Conservation (phyloP, 2,797 vertebrate species). For the Petrocephalus schoutedeni region DNA sequence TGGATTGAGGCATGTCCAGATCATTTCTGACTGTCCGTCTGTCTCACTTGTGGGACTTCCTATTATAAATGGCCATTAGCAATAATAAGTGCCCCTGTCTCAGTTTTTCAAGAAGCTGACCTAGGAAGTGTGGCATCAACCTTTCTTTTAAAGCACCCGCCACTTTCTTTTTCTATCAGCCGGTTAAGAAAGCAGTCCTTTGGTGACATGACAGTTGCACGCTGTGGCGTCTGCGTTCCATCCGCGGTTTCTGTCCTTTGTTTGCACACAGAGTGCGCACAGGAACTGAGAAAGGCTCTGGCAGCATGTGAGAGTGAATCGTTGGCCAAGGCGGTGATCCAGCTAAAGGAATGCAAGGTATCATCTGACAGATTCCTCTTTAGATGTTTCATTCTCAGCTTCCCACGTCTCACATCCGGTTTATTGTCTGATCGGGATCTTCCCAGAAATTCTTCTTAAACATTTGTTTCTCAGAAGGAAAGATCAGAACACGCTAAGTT, state of each 20-base stretch:
- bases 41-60: not conserved
- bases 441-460: not conserved
- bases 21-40: not conserved
- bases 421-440: not conserved
- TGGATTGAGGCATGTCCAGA: not conserved
- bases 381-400: not conserved
- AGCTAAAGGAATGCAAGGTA: constrained; percentile 39
- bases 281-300: constrained; percentile 31
- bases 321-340: constrained; percentile 19
- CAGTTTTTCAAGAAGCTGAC: not conserved
- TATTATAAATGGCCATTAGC: not conserved
- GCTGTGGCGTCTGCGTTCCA: not conserved
- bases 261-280: constrained; percentile 34
- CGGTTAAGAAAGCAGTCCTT: not conserved
- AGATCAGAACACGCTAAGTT: not conserved
- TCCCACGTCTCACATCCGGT: not conserved
- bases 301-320: constrained; percentile 24
- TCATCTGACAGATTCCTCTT: not conserved
- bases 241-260: not conserved
- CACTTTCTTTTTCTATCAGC: not conserved
- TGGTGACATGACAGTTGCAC: not conserved
- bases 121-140: not conserved
- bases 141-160: not conserved
- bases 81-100: not conserved
- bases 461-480: not conserved